Conservation (phyloP, 2,797 vertebrate genomes). For the Sebastes steindachneri region DNA sequence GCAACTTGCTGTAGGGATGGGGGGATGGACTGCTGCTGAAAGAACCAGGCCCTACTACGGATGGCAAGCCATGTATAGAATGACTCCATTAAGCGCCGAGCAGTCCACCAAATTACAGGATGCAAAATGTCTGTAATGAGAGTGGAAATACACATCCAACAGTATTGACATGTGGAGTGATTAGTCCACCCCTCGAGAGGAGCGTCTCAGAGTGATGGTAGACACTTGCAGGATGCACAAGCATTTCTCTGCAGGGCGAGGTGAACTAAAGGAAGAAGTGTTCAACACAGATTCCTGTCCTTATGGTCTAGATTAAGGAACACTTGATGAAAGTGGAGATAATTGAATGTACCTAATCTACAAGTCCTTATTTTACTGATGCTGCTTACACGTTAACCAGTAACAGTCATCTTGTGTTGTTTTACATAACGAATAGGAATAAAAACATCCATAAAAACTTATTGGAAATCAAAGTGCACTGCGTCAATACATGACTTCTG, state of each 20-base stretch:
- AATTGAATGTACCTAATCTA: neutral
- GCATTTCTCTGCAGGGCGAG: neutral
- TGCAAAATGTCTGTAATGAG: slow-evolving; percentile 45
- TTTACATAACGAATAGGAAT: neutral
- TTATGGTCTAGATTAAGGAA: neutral
- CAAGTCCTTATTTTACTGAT: neutral
- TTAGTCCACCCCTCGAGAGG: neutral
- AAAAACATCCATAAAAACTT: neutral
- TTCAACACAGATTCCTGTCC: neutral
- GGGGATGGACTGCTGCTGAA: slow-evolving; percentile 1
- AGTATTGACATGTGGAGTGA: slow-evolving; percentile 23
- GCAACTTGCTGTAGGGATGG: neutral
- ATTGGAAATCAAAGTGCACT: neutral
- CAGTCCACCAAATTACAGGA: slow-evolving; percentile 6
- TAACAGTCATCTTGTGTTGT: neutral
- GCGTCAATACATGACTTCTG: neutral
- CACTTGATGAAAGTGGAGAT: neutral
- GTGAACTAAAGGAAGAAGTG: neutral
- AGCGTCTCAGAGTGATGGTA: neutral
- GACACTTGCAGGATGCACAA: neutral
- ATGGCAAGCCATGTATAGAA: slow-evolving; percentile 49
- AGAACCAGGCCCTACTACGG: neutral
- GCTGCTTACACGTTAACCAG: neutral
- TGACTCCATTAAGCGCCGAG: slow-evolving; percentile 42
- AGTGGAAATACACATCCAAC: slow-evolving; percentile 28